These are phyloP conservation scores for Tenrec ecaudatus DNA, from an alignment of 2,113 vertebrate genomes.

Conservation along the genomic window DNA sequence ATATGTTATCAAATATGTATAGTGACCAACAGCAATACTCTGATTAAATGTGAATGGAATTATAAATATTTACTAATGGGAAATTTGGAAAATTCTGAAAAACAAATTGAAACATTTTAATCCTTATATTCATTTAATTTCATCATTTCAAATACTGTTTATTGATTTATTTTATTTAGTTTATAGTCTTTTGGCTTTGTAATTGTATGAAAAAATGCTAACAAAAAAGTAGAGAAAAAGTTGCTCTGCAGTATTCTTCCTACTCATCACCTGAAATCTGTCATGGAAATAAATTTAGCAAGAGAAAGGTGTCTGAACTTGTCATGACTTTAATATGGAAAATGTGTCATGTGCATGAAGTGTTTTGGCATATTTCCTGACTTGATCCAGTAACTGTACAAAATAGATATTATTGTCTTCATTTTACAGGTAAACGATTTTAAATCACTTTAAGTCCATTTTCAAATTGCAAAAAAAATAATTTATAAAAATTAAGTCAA, in stretches of 20 bases:
- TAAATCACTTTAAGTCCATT: not conserved
- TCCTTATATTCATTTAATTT: conserved; percentile 33
- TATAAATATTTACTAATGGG: not conserved
- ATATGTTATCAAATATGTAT: not conserved
- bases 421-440: not conserved
- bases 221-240: not conserved
- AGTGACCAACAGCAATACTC: not conserved
- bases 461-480: not conserved
- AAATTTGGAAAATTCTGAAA: not conserved
- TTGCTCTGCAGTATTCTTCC: not conserved
- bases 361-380: not conserved
- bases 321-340: not conserved
- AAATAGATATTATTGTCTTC: not conserved
- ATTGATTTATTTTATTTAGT: conserved; percentile 43
- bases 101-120: not conserved
- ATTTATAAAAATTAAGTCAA: conserved; percentile 2
- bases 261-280: not conserved
- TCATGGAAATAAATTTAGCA: conserved; percentile 17
- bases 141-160: not conserved
- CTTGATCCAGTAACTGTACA: not conserved
- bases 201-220: not conserved
- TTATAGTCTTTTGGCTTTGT: not conserved
- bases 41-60: not conserved
- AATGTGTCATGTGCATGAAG: not conserved
- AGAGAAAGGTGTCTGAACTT: not conserved